These are phyloP conservation scores for Dryoscopus gambensis DNA, from an alignment of 2,113 vertebrate genomes.

Conservation along the genomic window DNA sequence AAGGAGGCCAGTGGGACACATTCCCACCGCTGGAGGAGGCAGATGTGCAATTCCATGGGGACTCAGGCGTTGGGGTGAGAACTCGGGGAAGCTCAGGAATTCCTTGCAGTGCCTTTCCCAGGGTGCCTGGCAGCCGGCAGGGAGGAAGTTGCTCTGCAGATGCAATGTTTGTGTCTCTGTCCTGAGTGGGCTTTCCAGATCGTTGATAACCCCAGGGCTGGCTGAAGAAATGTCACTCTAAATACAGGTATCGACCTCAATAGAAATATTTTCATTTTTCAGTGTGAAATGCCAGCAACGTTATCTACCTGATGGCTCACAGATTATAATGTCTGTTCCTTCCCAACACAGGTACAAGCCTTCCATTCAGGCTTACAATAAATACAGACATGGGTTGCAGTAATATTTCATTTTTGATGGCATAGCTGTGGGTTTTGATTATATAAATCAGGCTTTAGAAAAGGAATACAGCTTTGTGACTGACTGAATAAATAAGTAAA, in stretches of 20 bases:
- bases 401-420: conserved; percentile 55
- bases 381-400: conserved; percentile 15
- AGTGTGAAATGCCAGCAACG: conserved; percentile 39
- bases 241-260: conserved; percentile 37
- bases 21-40: background rate
- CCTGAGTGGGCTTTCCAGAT: conserved; percentile 8
- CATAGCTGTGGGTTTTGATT: conserved; percentile 34
- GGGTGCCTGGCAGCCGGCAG: background rate
- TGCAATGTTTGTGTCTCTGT: background rate
- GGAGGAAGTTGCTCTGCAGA: background rate
- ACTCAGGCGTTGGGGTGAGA: background rate
- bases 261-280: conserved; percentile 26
- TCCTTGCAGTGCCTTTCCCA: background rate
- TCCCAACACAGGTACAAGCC: conserved; percentile 12
- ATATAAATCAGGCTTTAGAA: conserved; percentile 54
- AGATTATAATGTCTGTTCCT: conserved; percentile 32
- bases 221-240: conserved; percentile 39
- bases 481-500: conserved; percentile 48
- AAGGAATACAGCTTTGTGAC: conserved; percentile 40
- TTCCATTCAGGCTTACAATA: conserved; percentile 50
- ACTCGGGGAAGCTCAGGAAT: background rate
- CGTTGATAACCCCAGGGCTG: conserved; percentile 32
- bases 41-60: accelerated
- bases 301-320: conserved; percentile 33
- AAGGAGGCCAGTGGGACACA: accelerated